Evolutionary conservation across 2,113 vertebrate species (phyloP).

Genomic region (Hypomesus transpacificus): DNA sequence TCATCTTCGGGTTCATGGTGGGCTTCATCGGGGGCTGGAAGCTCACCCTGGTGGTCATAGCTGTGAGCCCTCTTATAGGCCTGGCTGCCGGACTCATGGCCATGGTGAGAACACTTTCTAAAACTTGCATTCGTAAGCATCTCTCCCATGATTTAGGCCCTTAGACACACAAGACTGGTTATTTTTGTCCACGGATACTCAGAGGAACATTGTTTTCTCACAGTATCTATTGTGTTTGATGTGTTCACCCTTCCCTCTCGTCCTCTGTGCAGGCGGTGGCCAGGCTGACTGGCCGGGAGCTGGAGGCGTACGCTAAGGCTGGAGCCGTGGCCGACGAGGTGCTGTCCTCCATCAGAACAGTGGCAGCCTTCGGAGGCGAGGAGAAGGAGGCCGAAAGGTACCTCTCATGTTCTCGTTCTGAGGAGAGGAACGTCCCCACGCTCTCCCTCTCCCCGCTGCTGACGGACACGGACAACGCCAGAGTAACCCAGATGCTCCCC

Average conservation of each 20-base stretch:
- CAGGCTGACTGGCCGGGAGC: conserved; percentile 64
- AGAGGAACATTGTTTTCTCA: not conserved
- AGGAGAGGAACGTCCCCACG: not conserved
- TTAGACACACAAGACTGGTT: not conserved
- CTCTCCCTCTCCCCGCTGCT: not conserved
- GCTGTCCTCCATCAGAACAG: conserved; percentile 71
- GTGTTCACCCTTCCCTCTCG: not conserved
- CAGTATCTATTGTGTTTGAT: not conserved
- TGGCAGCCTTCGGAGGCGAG: conserved; percentile 74
- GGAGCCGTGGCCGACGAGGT: conserved; percentile 76
- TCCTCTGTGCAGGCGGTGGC: conserved; percentile 59
- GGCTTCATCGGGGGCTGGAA: conserved; percentile 77
- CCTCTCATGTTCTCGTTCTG: not conserved
- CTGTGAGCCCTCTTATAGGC: conserved; percentile 73
- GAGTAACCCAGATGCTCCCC: not conserved
- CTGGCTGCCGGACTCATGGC: conserved; percentile 72
- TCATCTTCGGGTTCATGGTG: conserved; percentile 73
- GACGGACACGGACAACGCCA: not conserved
- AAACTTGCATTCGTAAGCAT: not conserved
- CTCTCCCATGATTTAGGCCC: not conserved
- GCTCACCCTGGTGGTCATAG: conserved; percentile 73
- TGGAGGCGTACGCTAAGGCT: conserved; percentile 73
- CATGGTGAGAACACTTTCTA: conserved; percentile 52
- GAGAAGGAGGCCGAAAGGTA: conserved; percentile 72
- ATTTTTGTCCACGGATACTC: not conserved